These are phyloP conservation scores for Polyploca ridens DNA, from an alignment of 2,888 invertebrate genomes.

Conservation along the genomic window DNA sequence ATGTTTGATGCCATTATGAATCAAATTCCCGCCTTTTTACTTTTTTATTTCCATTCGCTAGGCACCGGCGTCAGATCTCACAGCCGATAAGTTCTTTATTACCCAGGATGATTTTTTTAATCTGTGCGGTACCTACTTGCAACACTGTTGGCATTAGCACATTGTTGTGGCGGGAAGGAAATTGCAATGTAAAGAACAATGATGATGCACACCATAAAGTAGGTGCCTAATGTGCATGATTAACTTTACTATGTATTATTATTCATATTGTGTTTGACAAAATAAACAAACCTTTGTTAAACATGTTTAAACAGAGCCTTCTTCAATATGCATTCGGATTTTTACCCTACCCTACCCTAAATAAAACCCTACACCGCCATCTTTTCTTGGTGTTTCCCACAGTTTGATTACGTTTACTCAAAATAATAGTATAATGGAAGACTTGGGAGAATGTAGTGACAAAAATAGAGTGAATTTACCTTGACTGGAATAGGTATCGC, in stretches of 20 bases:
- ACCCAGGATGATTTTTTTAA: slow-evolving; percentile 82
- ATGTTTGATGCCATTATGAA: slow-evolving; percentile 80
- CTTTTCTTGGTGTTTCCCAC: too few species aligned
- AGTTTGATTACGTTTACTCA: too few species aligned
- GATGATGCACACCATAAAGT: background rate
- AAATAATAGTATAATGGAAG: too few species aligned
- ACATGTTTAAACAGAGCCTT: too few species aligned
- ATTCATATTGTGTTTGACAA: background rate
- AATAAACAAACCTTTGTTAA: too few species aligned
- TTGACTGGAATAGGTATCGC: too few species aligned
- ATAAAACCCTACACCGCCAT: too few species aligned
- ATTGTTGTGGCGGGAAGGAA: slow-evolving; percentile 39
- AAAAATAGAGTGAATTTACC: too few species aligned
- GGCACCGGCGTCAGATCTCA: slow-evolving; percentile 79
- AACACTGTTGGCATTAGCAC: slow-evolving; percentile 67
- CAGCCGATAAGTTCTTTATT: slow-evolving; percentile 81
- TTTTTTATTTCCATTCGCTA: slow-evolving; percentile 65
- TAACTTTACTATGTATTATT: background rate
- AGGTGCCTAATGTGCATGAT: background rate
- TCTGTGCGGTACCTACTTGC: slow-evolving; percentile 62
- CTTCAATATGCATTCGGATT: too few species aligned
- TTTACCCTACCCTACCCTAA: too few species aligned
- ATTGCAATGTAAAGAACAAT: slow-evolving; percentile 7
- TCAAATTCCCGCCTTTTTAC: slow-evolving; percentile 80
- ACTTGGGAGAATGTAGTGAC: too few species aligned